Base-by-base conservation (phyloP, 2,888 invertebrate species). In the Epinotia nisella region DNA sequence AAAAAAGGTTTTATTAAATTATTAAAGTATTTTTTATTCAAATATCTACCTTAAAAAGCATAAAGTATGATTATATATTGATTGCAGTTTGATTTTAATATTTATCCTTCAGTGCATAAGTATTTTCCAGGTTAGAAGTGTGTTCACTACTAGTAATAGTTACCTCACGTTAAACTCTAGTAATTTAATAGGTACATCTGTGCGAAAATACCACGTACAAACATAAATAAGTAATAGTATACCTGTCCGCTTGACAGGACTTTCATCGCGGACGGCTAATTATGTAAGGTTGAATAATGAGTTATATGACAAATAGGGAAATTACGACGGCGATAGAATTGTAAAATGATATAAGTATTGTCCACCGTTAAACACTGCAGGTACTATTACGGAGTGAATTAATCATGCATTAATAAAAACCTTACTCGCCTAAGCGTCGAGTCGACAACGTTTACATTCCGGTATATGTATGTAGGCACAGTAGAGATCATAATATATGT, bases 241-340 rank as follows among this genome's bases (percentile, higher is more conserved):
- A 19, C 13, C 15, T 55, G 53, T 53, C 53, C 35, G 53, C 15
- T 19, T 65, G 35, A 55, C 53, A 53, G 35, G 39, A 55, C 39
- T 65, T 53, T 39, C 65, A 24, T 62, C 53, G 53, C 9, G 39
- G 53, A 65, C 13, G 39, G 65, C 39, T 65, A 53, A 65, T 65
- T 53, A 65, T 39, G 19, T 51, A 53, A 17, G 64, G 35, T 35
- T 65, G 53, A 65, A 65, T 53, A 65, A 53, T 55, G 19, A 19
- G 17, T 39, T 19, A 39, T 53, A 35, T 53, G 51, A 51, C 62
- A 64, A 51, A 62, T 62, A 62, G 24, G 62, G 24, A 29, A 24
- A 62, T 49, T 62, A 62, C 49, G 24, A n/a, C 49, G 62, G 24
- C 49, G 49, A 49, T 24, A 29, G 62, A n/a, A 29, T 24, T 49